These are phyloP conservation scores for Drosophila hamatofila DNA, from an alignment of 2,888 invertebrate genomes.

Conservation along the genomic window DNA sequence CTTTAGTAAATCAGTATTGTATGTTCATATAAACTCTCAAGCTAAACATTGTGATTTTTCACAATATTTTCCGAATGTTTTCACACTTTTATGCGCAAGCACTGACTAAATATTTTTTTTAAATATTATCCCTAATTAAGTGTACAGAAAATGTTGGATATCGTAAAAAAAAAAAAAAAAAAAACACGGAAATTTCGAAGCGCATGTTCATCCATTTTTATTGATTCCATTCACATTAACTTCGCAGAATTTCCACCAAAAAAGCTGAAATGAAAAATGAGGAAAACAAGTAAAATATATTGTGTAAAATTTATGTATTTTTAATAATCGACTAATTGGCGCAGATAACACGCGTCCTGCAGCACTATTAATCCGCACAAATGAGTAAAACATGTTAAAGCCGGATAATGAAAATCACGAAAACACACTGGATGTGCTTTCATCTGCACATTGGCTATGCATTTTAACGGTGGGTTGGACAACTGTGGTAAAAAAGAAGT, in stretches of 20 bases:
- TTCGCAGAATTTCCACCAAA: background rate
- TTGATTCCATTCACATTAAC: conserved; percentile 3
- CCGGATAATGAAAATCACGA: conserved; percentile 69
- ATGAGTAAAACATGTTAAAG: conserved; percentile 61
- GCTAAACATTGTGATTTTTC: background rate
- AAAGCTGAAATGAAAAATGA: conserved; percentile 28
- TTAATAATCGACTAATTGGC: conserved; percentile 78
- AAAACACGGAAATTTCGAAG: background rate
- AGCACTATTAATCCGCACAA: conserved; percentile 48
- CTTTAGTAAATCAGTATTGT: background rate
- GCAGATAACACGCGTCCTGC: conserved; percentile 58
- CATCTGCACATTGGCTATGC: conserved; percentile 36
- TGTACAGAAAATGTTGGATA: background rate
- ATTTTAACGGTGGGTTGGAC: conserved; percentile 38
- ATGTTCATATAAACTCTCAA: no score
- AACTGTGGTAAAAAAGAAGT: background rate
- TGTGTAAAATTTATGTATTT: conserved; percentile 63
- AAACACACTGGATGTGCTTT: conserved; percentile 17
- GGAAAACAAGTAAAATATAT: conserved; percentile 41
- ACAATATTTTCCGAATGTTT: no score
- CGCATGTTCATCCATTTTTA: background rate
- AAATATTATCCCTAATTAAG: conserved; percentile 18
- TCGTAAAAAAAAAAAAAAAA: conserved; percentile 4
- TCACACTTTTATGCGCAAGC: background rate
- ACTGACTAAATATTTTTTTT: background rate